Evolutionary conservation across 1,140 invertebrate species (phyloP), one percentile per base, ranked within the genome.

Genomic region (Saccostrea glomerata): DNA sequence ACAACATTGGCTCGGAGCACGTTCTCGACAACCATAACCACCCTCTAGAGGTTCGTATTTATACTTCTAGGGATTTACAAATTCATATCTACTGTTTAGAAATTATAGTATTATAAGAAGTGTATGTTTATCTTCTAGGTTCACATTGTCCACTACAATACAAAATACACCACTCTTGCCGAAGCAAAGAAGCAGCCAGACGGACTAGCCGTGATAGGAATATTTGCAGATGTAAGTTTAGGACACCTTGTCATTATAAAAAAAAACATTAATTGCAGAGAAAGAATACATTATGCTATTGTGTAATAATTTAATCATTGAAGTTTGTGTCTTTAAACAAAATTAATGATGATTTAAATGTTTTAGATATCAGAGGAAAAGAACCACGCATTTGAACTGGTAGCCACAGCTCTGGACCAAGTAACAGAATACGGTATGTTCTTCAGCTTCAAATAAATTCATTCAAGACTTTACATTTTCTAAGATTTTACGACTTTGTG

Each of bases 61-160:
- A 20, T 20, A 63, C 58, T 2, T 20, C n/a, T 63, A 17, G 17
- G 58, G 47, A 47, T 6, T 47, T 1, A 47, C 47, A 47, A 47
- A 47, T 7, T 47, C 47, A 47, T 47, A 47, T 47, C 9, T 47
- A 47, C 47, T 47, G 47, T 47, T 47, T 47, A 6, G 9, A 5
- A 47, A 47, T 47, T 47, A 2, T 36, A 36, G 0, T 36, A 36
- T 36, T 47, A 47, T 47, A 47, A 47, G 47, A 47, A 63, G n/a
- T 20, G 1, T 63, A 20, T 63, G 17, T n/a, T 5, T 13, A 54
- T 82, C 20, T 90, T 89, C 13, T 88, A 93, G 92, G 91, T 97
- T 88, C 97, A 97, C 93, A 95, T 97, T 7, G 97, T 97, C 1
- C 97, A 97, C 93, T 96, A 96, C 89, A 96, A 97, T 6, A 95